phyloP scores from a whole-genome alignment of 2,888 invertebrate species.

The Drosophila ezoana region DNA sequence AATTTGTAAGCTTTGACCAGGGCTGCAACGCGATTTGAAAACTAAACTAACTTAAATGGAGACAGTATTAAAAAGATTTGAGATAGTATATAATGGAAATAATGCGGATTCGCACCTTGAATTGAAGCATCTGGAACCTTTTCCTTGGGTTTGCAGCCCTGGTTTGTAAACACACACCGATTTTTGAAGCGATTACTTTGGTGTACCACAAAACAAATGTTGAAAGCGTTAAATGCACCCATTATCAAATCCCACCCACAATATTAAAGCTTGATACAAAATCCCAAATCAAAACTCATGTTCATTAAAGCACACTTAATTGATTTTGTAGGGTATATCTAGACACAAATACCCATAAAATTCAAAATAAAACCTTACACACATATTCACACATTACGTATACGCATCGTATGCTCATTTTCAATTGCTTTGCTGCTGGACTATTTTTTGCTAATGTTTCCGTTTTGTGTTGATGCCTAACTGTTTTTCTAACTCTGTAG shows the following conservation, averaged over 20 bases:
- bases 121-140: not conserved
- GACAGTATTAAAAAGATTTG: no score
- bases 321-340: slow-evolving; percentile 7
- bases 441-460: slow-evolving; percentile 26
- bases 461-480: slow-evolving; percentile 21
- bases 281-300: slow-evolving; percentile 49
- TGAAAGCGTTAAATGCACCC: slow-evolving; percentile 80
- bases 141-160: slow-evolving; percentile 1
- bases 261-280: slow-evolving; percentile 25
- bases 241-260: slow-evolving; percentile 18
- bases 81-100: no score
- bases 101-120: no score
- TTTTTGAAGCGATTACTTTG: slow-evolving; percentile 14
- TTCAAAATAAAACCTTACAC: not conserved
- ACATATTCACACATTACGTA: slow-evolving; percentile 33
- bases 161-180: not conserved
- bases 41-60: no score
- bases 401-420: slow-evolving; percentile 39
- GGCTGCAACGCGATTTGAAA: slow-evolving; percentile 4
- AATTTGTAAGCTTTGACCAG: slow-evolving; percentile 16
- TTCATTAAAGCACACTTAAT: slow-evolving; percentile 36
- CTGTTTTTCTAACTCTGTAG: slow-evolving; percentile 25
- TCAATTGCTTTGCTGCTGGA: slow-evolving; percentile 55
- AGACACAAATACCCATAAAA: not conserved
- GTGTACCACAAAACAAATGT: slow-evolving; percentile 26